A percentile compares a stretch with the other conserved stretches of the same genome.
Evolutionary conservation across 2,797 vertebrate species (phyloP).

Genomic region (Xenops minutus): DNA sequence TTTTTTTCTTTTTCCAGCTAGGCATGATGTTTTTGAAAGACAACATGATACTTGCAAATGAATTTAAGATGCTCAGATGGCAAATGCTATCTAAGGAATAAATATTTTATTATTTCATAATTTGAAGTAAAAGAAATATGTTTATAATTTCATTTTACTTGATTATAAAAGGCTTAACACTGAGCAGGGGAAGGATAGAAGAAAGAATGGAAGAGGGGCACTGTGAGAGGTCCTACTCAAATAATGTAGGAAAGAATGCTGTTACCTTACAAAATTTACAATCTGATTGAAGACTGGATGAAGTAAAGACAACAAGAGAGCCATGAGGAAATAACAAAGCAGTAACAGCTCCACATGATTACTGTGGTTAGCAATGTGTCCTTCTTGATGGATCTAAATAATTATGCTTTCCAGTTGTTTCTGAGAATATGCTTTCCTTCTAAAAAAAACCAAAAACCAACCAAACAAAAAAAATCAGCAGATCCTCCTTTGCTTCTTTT

Average conservation of each 20-base stretch:
- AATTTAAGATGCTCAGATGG: background rate
- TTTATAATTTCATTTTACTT: background rate
- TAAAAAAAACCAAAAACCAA: too few species aligned
- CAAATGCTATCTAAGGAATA: background rate
- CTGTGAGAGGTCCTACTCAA: background rate
- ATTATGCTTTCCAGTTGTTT: background rate
- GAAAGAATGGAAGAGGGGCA: background rate
- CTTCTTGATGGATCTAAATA: background rate
- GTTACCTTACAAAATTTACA: background rate
- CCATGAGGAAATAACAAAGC: background rate
- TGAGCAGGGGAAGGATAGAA: background rate
- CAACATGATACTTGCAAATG: background rate
- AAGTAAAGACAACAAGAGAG: background rate
- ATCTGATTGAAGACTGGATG: background rate
- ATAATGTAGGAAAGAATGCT: background rate
- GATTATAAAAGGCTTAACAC: background rate
- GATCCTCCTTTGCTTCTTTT: background rate
- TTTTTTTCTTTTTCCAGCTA: background rate
- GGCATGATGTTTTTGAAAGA: background rate
- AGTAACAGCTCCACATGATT: background rate
- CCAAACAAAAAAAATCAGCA: background rate
- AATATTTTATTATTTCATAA: background rate
- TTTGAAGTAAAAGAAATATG: background rate
- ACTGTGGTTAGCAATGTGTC: background rate
- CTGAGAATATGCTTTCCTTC: background rate